Evolutionary conservation across 2,797 vertebrate genomes (phyloP).

Genomic region (Anabacerthia variegaticeps): DNA sequence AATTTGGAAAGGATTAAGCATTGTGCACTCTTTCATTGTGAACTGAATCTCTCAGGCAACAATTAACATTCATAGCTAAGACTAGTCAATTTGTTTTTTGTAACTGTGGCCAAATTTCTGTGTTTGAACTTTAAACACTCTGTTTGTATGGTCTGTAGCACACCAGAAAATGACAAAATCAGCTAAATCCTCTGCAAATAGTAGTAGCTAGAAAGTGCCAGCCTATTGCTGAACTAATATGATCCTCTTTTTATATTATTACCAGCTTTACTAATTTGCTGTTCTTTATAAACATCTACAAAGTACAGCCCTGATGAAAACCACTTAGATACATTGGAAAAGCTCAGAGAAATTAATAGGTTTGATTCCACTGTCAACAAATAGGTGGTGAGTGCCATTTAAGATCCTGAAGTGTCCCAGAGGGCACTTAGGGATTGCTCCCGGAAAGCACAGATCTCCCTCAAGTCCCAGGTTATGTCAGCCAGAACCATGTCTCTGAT

Average conservation of each 20-base stretch:
- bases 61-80: conserved; percentile 62
- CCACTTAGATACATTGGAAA: neutral
- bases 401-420: neutral
- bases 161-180: conserved; percentile 58
- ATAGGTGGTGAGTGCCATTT: neutral
- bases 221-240: conserved; percentile 20
- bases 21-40: neutral
- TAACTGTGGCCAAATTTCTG: conserved; percentile 61
- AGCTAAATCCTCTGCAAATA: conserved; percentile 60
- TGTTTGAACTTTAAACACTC: conserved; percentile 75
- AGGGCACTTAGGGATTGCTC: neutral
- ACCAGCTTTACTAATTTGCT: conserved; percentile 16
- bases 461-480: neutral
- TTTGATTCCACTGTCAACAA: neutral
- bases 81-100: conserved; percentile 55
- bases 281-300: neutral
- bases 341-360: neutral
- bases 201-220: conserved; percentile 13
- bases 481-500: fast-evolving
- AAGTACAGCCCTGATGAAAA: neutral
- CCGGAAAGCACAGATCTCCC: neutral
- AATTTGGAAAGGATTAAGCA: conserved; percentile 38
- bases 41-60: conserved; percentile 51
- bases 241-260: conserved; percentile 36
- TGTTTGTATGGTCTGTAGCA: conserved; percentile 62